Evolutionary conservation across 2,113 vertebrate genomes (phyloP), one percentile per base, ranked within the genome.

Genomic region (Planiliza haematocheilus): DNA sequence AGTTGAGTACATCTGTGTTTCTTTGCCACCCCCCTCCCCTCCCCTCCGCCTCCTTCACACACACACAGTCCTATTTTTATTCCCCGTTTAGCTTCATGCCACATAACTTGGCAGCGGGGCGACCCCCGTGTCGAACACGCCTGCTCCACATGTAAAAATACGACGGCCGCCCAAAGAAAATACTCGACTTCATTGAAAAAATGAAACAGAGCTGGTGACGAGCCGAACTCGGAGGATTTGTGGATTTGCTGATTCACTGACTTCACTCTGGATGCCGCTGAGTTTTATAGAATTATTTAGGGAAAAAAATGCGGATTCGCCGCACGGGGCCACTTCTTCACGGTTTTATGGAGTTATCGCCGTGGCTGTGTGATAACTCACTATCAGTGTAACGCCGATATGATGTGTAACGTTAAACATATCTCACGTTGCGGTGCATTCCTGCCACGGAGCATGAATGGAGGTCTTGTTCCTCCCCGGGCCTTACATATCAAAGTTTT

Each of bases 1-100:
- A 62, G 56, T 58, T 71, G 43, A 39, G 74, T 73, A 65, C 81
- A 79, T 85, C 83, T 88, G 84, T 73, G 70, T 88, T 63, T 74
- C 62, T 74, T 67, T 81, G 57, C 53, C 63, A 14, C 43, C 64
- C 41, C 56, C 70, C 48, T 57, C 56, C n/a, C 43, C 24, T 30
- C 24, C 24, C 24, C 24, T 30, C 24, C 24, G 2, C 24, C 24
- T 5, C 24, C 24, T 5, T 30, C 24, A 76, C 75, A 51, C 53
- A 61, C 73, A 71, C 43, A 16, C 37, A 59, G 58, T 45, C 61
- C 81, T 91, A 86, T 93, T 93, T 94, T 91, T 90, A 85, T 91
- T 93, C 88, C 24, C 85, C 43, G 89, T 89, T 94, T 94, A 93
- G 85, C 88, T 93, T 89, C 55, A 92, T 90, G 89, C 88, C 79